These are phyloP conservation scores for Formica aserva DNA, from an alignment of 2,888 invertebrate genomes.

Conservation along the genomic window DNA sequence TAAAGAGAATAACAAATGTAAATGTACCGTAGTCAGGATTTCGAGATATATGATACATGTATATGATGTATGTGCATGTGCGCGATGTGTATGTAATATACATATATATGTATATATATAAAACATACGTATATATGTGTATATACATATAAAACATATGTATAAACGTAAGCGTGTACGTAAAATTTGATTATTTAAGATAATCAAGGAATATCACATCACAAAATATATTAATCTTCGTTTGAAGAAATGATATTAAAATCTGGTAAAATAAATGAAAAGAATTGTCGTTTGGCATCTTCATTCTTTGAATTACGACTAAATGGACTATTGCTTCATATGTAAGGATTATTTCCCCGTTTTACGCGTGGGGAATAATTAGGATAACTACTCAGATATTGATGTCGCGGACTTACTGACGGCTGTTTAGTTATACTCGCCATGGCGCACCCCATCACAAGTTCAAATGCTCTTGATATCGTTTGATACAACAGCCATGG, in stretches of 20 bases:
- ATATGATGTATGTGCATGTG: not conserved
- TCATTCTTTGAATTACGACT: conserved; percentile 38
- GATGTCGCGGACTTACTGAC: conserved; percentile 85
- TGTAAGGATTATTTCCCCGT: conserved; percentile 83
- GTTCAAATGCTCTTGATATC: conserved; percentile 85
- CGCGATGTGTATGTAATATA: not conserved
- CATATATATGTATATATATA: not conserved
- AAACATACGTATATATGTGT: not conserved
- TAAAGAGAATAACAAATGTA: conserved; percentile 24
- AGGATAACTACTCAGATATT: conserved; percentile 82
- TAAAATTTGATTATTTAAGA: conserved; percentile 25
- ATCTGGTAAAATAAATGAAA: conserved; percentile 17
- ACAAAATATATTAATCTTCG: conserved; percentile 50
- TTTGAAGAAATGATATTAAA: conserved; percentile 40
- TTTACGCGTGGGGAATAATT: conserved; percentile 84
- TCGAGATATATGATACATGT: not conserved
- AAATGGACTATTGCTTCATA: conserved; percentile 79
- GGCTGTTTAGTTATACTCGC: conserved; percentile 87
- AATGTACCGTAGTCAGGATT: not conserved
- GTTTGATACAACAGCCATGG: conserved; percentile 88
- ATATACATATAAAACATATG: not conserved
- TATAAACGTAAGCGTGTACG: not conserved
- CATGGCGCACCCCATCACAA: conserved; percentile 87
- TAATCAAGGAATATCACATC: conserved; percentile 1
- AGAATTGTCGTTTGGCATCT: conserved; percentile 66